Conservation (phyloP, 2,113 vertebrate species). For the Hemichromis elongatus region DNA sequence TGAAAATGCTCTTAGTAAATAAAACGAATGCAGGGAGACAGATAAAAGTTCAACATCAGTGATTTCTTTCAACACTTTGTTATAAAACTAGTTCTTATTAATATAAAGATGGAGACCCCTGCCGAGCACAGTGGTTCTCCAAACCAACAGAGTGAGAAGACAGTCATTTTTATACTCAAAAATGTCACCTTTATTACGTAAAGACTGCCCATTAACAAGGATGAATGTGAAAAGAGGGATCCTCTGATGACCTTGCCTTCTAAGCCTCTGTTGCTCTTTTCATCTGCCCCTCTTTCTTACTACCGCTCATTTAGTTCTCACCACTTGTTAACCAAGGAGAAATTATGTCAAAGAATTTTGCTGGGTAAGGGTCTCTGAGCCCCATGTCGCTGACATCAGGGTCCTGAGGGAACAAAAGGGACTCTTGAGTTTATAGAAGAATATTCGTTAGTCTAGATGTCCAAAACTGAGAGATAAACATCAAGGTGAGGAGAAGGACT, state of each 20-base stretch:
- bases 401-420: accelerated
- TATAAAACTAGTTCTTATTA: not conserved
- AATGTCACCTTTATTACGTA: not conserved
- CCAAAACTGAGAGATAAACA: not conserved
- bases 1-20: not conserved
- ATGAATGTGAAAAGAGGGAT: no score
- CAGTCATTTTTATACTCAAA: not conserved
- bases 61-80: accelerated
- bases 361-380: not conserved
- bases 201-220: not conserved
- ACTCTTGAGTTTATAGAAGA: not conserved
- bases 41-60: not conserved
- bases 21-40: not conserved
- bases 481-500: no score
- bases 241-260: no score
- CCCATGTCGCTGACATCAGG: not conserved
- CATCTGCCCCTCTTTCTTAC: not conserved
- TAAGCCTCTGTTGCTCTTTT: not conserved
- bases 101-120: not conserved
- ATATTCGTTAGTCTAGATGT: not conserved
- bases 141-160: not conserved
- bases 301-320: not conserved
- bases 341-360: not conserved
- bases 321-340: not conserved
- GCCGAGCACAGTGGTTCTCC: not conserved